phyloP scores from a whole-genome alignment of 1,140 invertebrate genomes.

The Neoseiulus cucumeris region DNA sequence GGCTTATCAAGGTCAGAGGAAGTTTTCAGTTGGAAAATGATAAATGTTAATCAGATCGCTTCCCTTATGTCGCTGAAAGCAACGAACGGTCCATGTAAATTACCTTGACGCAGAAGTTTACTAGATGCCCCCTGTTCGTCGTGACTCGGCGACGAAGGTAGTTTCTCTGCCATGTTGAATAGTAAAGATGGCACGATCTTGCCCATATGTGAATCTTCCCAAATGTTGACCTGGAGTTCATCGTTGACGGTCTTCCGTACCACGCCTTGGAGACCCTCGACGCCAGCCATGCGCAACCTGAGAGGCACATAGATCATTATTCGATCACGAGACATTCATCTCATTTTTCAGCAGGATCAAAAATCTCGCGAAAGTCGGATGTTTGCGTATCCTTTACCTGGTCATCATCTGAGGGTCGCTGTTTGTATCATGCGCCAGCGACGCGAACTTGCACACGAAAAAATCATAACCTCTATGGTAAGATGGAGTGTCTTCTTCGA shows the following conservation, averaged over 20 bases:
- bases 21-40: no score
- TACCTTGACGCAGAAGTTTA: slow-evolving; percentile 13
- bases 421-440: slow-evolving; percentile 77
- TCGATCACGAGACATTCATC: not conserved
- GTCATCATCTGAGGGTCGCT: slow-evolving; percentile 43
- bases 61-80: no score
- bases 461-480: slow-evolving; percentile 97
- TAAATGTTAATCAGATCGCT: no score
- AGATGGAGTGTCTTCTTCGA: slow-evolving; percentile 94
- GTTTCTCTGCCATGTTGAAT: slow-evolving; percentile 61
- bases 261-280: slow-evolving; percentile 50
- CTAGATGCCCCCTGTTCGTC: slow-evolving; percentile 1
- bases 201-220: slow-evolving; percentile 95
- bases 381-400: no score
- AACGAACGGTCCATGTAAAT: no score
- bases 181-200: slow-evolving; percentile 95
- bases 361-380: no score
- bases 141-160: not conserved
- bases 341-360: no score
- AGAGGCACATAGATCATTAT: no score
- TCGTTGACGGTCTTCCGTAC: slow-evolving; percentile 95
- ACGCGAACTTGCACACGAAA: slow-evolving; percentile 94
- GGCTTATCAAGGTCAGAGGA: no score
- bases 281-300: slow-evolving; percentile 25
- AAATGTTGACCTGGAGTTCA: slow-evolving; percentile 95